Evolutionary conservation across 2,888 invertebrate genomes (phyloP), one percentile per base, ranked within the genome.

Genomic region (Arrhopalites spinosus): DNA sequence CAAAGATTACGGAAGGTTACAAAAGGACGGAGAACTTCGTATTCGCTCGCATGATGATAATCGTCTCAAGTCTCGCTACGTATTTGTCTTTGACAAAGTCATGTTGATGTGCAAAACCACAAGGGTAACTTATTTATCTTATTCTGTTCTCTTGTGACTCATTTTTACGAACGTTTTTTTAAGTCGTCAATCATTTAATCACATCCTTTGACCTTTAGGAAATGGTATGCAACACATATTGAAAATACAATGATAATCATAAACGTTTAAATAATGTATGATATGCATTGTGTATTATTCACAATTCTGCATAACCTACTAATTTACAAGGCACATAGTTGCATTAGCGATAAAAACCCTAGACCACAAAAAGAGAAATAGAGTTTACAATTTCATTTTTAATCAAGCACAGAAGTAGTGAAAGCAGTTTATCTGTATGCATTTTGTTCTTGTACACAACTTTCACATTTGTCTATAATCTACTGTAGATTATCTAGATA

Each of bases 51-150:
- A 95, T 85, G 92, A 92, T 84, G 86, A 85, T 72, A 95, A 94
- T 86, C 93, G 93, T 86, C 88, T 92, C 17, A 90, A 92, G 84
- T 90, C 90, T 68, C 89, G 88, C 85, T 97, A 97, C 86, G 94
- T 96, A 36, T 99, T 99, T 87, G 92, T 99, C 76, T 99, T 99
- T 86, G 98, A 99, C 86, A 96, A 96, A 88, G 94, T 96, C 79
- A 92, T 99, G 88, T 90, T 99, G 84, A 91, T 96, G 85, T 96
- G 95, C 87, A 96, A 96, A 87, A 90, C 92, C 15, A 88, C 90
- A 53, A 90, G 91, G 88, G 92, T 92, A 85, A 87, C 88, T 86
- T 66, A 30, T 29, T 3, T 64, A n/a, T 63, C 27, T 69, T n/a
- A n/a, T 47, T 69, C 5, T 27, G 15, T 50, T n/a, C 50, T 36